phyloP scores from a whole-genome alignment of 2,888 invertebrate species.

The Lydus trimaculatus region DNA sequence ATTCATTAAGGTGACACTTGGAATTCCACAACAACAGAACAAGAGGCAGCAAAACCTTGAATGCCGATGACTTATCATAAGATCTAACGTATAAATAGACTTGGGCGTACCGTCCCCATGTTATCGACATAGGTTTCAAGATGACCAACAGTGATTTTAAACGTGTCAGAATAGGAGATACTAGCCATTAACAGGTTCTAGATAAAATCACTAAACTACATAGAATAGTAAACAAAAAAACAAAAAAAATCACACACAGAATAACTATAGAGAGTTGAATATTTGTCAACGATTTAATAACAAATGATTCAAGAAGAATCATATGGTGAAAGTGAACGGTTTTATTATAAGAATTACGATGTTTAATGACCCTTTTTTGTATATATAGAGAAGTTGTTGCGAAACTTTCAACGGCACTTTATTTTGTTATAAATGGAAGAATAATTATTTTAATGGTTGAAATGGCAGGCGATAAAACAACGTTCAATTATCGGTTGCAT shows the following conservation, averaged over 20 bases:
- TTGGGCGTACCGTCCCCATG: conserved; percentile 14
- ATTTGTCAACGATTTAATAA: neutral
- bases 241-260: neutral
- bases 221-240: neutral
- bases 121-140: conserved; percentile 20
- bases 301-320: conserved; percentile 8
- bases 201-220: conserved; percentile 28
- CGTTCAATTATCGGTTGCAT: conserved; percentile 30
- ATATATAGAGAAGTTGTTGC: conserved; percentile 9
- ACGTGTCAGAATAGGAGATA: conserved; percentile 33
- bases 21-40: conserved; percentile 38
- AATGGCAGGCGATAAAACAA: conserved; percentile 35
- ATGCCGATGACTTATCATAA: conserved; percentile 33
- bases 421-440: conserved; percentile 24
- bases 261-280: neutral
- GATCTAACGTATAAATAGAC: conserved; percentile 35
- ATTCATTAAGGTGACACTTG: conserved; percentile 49
- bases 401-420: conserved; percentile 15
- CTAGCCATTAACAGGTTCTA: conserved; percentile 31
- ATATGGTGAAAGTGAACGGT: conserved; percentile 21
- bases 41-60: conserved; percentile 31
- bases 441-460: conserved; percentile 37
- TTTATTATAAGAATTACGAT: conserved; percentile 18
- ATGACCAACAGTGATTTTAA: conserved; percentile 34
- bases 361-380: conserved; percentile 22